phyloP scores from a whole-genome alignment of 2,888 invertebrate genomes.

The Sericinus montela region DNA sequence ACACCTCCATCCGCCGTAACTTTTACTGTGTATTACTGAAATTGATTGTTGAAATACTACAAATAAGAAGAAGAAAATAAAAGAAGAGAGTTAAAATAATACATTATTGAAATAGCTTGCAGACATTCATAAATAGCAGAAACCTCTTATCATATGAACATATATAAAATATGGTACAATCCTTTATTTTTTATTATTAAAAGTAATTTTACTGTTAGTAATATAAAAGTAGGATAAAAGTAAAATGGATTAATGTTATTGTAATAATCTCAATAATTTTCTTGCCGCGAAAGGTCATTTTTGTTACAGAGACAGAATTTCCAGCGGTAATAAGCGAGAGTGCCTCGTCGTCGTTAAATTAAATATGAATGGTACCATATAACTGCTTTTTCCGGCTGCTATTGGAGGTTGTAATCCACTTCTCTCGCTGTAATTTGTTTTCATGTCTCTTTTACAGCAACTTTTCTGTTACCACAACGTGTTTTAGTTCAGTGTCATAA shows the following conservation, averaged over 20 bases:
- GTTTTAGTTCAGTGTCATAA: not conserved
- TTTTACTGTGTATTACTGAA: too few species aligned
- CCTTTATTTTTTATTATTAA: too few species aligned
- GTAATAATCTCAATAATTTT: conserved; percentile 12
- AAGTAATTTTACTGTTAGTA: too few species aligned
- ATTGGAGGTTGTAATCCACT: conserved; percentile 20
- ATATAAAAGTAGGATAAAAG: not conserved
- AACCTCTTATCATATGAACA: too few species aligned
- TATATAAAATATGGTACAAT: too few species aligned
- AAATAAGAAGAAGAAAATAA: too few species aligned
- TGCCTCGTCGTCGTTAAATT: conserved; percentile 21
- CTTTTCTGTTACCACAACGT: conserved; percentile 6
- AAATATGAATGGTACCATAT: conserved; percentile 22
- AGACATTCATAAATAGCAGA: too few species aligned
- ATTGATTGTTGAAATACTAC: too few species aligned
- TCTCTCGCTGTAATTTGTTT: conserved; percentile 13
- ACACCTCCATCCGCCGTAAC: too few species aligned
- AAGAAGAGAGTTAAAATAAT: too few species aligned
- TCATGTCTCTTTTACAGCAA: conserved; percentile 3
- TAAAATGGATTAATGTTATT: conserved; percentile 12
- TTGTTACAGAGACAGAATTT: conserved; percentile 23
- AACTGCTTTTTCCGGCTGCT: conserved; percentile 17
- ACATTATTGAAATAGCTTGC: too few species aligned
- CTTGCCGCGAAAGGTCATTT: conserved; percentile 11
- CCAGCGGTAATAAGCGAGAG: conserved; percentile 28